These are phyloP conservation scores for Amphipyra berbera DNA, from an alignment of 2,888 invertebrate species.

Conservation along the genomic window DNA sequence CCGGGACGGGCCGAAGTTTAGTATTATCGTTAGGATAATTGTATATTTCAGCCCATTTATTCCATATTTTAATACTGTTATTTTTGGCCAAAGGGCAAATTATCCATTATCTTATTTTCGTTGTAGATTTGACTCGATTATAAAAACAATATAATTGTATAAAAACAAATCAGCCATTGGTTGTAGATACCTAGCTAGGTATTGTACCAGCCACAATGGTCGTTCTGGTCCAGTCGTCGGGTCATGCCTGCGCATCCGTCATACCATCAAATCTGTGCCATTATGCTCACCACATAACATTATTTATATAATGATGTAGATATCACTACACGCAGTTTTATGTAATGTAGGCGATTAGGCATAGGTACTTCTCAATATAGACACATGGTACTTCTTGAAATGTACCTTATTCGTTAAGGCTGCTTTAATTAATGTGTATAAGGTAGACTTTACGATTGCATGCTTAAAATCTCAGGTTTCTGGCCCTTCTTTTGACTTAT, in stretches of 20 bases:
- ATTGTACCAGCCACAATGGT: conserved; percentile 66
- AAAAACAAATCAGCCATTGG: conserved; percentile 38
- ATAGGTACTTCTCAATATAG: neutral
- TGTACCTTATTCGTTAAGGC: too few relatives aligned
- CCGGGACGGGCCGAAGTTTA: too few relatives aligned
- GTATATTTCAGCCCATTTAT: neutral
- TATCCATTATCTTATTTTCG: neutral
- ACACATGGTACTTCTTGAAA: too few relatives aligned
- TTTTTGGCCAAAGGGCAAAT: neutral
- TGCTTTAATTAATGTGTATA: too few relatives aligned
- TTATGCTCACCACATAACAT: conserved; percentile 52
- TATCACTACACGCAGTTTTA: conserved; percentile 32
- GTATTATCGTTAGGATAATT: neutral
- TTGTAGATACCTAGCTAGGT: conserved; percentile 25
- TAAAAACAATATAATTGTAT: conserved; percentile 33
- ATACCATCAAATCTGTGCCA: conserved; percentile 63
- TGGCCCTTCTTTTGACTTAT: too few relatives aligned
- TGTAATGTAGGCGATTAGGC: conserved; percentile 33
- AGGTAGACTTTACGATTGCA: too few relatives aligned
- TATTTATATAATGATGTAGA: conserved; percentile 44
- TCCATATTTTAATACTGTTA: neutral
- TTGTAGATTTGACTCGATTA: conserved; percentile 17
- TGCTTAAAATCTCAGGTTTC: too few relatives aligned
- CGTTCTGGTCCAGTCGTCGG: conserved; percentile 77
- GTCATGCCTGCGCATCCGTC: conserved; percentile 76